These are phyloP conservation scores for Megaptera novaeangliae DNA, from an alignment of 2,113 vertebrate species.

Conservation along the genomic window DNA sequence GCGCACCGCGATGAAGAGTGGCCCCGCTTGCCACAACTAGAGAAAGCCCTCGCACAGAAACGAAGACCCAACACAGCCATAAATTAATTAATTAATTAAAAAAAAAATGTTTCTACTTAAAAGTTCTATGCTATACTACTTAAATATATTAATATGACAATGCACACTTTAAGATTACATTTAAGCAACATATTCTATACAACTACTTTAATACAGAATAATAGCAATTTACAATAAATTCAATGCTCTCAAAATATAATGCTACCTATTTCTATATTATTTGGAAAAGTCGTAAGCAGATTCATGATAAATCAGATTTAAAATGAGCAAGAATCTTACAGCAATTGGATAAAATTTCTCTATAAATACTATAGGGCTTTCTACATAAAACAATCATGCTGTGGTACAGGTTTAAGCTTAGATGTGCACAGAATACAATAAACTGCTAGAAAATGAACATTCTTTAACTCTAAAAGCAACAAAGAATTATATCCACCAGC, in stretches of 20 bases:
- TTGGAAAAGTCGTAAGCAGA: not conserved
- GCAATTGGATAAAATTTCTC: not conserved
- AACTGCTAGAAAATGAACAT: not conserved
- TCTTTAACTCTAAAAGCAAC: not conserved
- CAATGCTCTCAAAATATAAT: not conserved
- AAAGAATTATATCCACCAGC: not conserved
- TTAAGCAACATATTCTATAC: not conserved
- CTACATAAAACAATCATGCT: not conserved
- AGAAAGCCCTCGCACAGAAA: no score
- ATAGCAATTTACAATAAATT: not conserved
- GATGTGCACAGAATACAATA: not conserved
- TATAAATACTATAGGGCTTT: not conserved
- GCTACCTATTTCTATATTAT: not conserved
- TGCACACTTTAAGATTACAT: not conserved
- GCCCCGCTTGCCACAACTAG: no score
- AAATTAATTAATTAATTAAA: no score
- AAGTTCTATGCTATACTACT: not conserved
- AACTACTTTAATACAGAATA: conserved; percentile 4
- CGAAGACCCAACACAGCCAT: no score
- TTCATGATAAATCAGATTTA: not conserved
- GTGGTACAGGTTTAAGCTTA: not conserved
- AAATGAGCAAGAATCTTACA: not conserved
- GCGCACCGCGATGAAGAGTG: no score
- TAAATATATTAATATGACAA: not conserved
- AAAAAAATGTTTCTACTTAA: conserved; percentile 1